A percentile compares a stretch with the other conserved stretches of the same genome.
Evolutionary conservation across 2,113 vertebrate genomes (phyloP).

Genomic region (Sitta europaea): DNA sequence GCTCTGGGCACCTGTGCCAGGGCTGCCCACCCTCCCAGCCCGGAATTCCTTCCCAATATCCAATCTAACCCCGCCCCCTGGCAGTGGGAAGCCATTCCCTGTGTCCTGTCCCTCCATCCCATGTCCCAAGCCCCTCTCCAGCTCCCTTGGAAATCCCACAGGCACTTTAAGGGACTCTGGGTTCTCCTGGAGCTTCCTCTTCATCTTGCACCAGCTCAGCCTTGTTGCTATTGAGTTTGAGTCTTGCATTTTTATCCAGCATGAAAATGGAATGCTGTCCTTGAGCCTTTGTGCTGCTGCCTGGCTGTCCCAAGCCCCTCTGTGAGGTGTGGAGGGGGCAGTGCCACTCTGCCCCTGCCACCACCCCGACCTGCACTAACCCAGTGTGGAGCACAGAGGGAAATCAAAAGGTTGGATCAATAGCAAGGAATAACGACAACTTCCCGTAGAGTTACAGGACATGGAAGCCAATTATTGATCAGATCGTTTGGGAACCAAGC

Average conservation of each 20-base stretch:
- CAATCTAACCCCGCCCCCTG: not conserved
- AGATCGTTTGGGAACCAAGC: not conserved
- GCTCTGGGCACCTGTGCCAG: not conserved
- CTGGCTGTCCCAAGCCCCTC: not conserved
- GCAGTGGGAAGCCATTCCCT: not conserved
- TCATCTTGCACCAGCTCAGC: accelerated
- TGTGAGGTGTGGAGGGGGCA: accelerated
- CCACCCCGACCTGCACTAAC: accelerated
- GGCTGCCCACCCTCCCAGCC: not conserved
- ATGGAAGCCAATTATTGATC: not conserved
- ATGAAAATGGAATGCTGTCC: accelerated
- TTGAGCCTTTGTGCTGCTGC: accelerated
- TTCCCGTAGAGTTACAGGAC: not conserved
- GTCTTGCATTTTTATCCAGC: not conserved
- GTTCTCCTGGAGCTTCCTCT: not conserved
- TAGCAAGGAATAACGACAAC: no score
- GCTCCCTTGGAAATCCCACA: not conserved
- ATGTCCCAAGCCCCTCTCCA: not conserved
- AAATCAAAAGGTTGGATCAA: not conserved
- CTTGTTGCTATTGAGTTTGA: not conserved
- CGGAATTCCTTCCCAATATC: accelerated
- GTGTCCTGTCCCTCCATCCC: not conserved
- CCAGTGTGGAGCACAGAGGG: accelerated
- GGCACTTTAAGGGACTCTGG: not conserved
- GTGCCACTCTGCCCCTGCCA: not conserved